phyloP scores from a whole-genome alignment of 2,888 invertebrate species.

The Sisyra terminalis region DNA sequence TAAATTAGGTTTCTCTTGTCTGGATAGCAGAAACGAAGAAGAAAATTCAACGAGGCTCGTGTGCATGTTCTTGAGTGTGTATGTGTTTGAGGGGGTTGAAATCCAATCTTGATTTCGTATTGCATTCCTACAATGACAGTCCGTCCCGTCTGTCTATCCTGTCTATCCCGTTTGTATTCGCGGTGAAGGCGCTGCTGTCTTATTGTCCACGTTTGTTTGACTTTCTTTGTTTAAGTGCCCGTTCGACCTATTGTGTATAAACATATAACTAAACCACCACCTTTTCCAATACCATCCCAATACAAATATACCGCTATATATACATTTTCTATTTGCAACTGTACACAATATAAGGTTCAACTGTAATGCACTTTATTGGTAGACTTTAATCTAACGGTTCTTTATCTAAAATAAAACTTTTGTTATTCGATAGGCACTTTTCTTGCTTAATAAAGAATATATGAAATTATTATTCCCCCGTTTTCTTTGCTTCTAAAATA shows the following conservation, averaged over 20 bases:
- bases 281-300: not conserved
- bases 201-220: slow-evolving; percentile 8
- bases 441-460: no score
- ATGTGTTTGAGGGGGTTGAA: slow-evolving; percentile 19
- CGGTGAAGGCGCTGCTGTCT: slow-evolving; percentile 1
- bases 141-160: slow-evolving; percentile 12
- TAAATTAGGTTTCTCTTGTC: not conserved
- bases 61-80: not conserved
- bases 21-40: not conserved
- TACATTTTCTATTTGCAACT: no score
- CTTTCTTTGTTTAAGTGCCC: slow-evolving; percentile 8
- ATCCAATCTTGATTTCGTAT: slow-evolving; percentile 32
- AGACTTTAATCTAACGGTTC: slow-evolving; percentile 4
- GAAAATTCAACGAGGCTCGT: not conserved
- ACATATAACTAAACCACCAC: not conserved
- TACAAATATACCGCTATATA: not conserved
- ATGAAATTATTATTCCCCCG: no score
- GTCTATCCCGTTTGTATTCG: slow-evolving; percentile 4
- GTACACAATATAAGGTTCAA: slow-evolving; percentile 4
- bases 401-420: not conserved
- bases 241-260: not conserved
- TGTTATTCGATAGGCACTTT: not conserved
- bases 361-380: slow-evolving; percentile 6
- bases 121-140: slow-evolving; percentile 31
- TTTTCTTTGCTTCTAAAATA: no score